Evolutionary conservation across 2,797 vertebrate genomes (phyloP).

Genomic region (Cephalopachus bancanus): DNA sequence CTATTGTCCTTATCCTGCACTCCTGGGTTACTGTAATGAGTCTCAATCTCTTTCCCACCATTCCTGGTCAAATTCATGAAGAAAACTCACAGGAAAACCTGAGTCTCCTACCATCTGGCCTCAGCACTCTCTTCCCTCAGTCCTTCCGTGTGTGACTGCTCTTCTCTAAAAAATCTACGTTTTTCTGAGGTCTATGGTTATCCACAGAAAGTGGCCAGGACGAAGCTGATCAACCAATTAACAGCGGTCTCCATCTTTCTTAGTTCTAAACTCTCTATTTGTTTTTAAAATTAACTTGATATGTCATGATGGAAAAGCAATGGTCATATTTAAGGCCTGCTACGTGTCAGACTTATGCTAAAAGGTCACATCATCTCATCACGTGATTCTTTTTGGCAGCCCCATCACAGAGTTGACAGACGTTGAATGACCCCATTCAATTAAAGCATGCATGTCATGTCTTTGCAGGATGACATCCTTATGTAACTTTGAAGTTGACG

Average conservation of each 20-base stretch:
- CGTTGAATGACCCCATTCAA: background rate
- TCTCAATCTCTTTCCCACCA: background rate
- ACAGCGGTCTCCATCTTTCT: background rate
- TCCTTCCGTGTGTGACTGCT: background rate
- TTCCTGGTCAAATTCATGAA: background rate
- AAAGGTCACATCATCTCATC: background rate
- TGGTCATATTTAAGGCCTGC: background rate
- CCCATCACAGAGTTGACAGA: background rate
- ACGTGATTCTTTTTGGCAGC: background rate
- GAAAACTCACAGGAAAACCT: background rate
- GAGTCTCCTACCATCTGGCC: background rate
- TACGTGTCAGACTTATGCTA: background rate
- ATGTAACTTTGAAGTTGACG: background rate
- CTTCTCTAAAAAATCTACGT: background rate
- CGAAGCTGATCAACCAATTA: background rate
- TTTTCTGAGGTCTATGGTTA: background rate
- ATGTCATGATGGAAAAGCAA: background rate
- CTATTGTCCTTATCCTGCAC: background rate
- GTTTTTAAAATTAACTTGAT: background rate
- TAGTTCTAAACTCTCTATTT: background rate
- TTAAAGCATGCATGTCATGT: accelerated
- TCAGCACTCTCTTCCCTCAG: background rate
- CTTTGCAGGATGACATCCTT: background rate
- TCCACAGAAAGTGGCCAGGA: background rate
- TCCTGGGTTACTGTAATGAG: background rate